phyloP scores from a whole-genome alignment of 2,797 vertebrate genomes.

The Sternotherus odoratus region DNA sequence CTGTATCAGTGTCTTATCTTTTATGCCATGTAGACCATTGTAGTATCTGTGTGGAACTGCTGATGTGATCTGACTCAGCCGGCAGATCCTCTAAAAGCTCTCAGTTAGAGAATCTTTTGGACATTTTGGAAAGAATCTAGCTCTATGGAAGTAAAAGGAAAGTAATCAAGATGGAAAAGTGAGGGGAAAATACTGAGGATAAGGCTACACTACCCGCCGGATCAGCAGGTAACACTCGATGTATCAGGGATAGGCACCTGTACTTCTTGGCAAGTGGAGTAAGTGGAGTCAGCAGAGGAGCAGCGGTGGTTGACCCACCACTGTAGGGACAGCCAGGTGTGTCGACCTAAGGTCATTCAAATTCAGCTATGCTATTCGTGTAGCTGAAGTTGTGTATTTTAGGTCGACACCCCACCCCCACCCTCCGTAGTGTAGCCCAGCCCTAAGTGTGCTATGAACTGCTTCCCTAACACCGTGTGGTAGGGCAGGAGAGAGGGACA shows the following conservation, averaged over 20 bases:
- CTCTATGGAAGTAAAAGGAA: not conserved
- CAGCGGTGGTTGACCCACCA: too few species aligned
- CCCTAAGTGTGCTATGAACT: not conserved
- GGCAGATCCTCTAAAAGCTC: not conserved
- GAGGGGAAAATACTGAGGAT: not conserved
- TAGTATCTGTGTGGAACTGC: slow-evolving; percentile 7
- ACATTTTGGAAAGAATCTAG: not conserved
- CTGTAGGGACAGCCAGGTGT: too few species aligned
- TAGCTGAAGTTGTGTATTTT: too few species aligned
- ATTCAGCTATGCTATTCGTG: too few species aligned
- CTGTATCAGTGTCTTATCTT: not conserved
- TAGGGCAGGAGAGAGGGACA: not conserved
- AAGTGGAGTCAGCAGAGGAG: too few species aligned
- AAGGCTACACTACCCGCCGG: too few species aligned
- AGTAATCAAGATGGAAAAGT: not conserved
- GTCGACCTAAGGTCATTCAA: too few species aligned
- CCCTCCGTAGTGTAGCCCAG: too few species aligned
- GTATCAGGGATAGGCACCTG: too few species aligned
- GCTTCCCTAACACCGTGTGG: not conserved
- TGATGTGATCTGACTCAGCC: slow-evolving; percentile 25
- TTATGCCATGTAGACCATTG: slow-evolving; percentile 17
- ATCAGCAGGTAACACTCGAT: too few species aligned
- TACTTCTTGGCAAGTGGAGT: too few species aligned
- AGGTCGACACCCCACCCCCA: too few species aligned
- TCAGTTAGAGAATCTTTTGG: not conserved